phyloP scores from a whole-genome alignment of 2,888 invertebrate species.

The Heteromyza rotundicornis region DNA sequence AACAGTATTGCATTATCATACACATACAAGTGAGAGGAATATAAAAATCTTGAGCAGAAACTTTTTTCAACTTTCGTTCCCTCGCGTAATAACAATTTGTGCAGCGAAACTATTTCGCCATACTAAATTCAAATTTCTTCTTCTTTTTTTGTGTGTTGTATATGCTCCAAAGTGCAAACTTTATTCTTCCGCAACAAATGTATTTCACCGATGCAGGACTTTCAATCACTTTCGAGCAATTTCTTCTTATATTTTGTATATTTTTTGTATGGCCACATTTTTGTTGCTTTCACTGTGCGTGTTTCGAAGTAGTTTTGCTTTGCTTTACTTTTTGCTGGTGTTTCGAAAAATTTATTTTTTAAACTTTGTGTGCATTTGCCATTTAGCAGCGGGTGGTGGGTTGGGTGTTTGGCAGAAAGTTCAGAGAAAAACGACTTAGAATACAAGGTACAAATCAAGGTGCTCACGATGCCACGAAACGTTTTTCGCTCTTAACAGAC shows the following conservation, averaged over 20 bases:
- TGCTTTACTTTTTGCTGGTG: neutral
- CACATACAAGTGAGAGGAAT: too few species aligned
- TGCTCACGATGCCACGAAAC: neutral
- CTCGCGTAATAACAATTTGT: too few species aligned
- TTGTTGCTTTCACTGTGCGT: neutral
- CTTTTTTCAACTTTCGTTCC: too few species aligned
- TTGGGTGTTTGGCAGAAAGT: too few species aligned
- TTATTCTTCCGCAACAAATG: neutral
- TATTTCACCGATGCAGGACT: neutral
- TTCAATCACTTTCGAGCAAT: too few species aligned
- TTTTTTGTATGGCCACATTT: neutral
- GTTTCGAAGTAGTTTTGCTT: neutral
- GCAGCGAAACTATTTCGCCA: too few species aligned
- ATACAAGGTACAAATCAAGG: neutral
- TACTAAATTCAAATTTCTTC: too few species aligned
- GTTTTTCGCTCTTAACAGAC: constrained; percentile 37
- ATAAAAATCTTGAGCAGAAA: too few species aligned
- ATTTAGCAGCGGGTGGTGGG: neutral
- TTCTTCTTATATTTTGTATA: too few species aligned
- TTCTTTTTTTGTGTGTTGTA: neutral
- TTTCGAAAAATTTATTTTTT: neutral
- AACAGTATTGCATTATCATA: too few species aligned
- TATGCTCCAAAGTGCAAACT: constrained; percentile 1
- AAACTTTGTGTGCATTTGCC: neutral
- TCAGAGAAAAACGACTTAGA: too few species aligned